Base-by-base conservation (phyloP, 2,888 invertebrate genomes). In the Phortica okadai region DNA sequence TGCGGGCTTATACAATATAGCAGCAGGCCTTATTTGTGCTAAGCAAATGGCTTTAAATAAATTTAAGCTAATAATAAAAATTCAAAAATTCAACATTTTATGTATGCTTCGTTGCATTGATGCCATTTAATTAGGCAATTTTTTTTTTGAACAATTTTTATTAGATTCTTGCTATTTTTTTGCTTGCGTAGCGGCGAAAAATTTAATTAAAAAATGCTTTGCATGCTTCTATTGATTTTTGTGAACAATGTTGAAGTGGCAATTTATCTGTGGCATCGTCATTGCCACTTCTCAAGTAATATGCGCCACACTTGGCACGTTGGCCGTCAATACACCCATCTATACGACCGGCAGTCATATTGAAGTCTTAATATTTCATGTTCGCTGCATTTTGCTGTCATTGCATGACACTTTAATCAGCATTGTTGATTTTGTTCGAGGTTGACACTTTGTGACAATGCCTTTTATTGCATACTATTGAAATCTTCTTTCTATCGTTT, bases 321-420 rank as follows among this genome's bases (percentile, higher is more conserved):
- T 33, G 33, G 50, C 50, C 50, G 50, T 50, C 50, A 8, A 45
- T 14, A 11, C 25, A 11, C 66, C 21, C 21, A 21, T 21, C 21
- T 21, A 21, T 21, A 25, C n/a, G 64, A 25, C 45, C 41, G 66
- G 16, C 7, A 42, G 50, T 6, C 54, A n/a, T 62, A 64, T 56
- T 78, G 76, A 72, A 11, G 25, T 67, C 74, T 75, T 80, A 78
- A 80, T 82, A 82, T 77, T 77, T 73, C 66, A 14, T 50, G 50
- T 33, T 33, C 45, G 16, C 14, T 54, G 50, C 50, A 72, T 72
- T 25, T 25, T 42, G 41, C 16, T 54, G 56, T n/a, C 33, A 33
- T 58, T 75, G 72, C 69, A 81, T 81, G 84, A 81, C 81, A 80
- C 76, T 77, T 80, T 78, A 81, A 83, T 83, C 79, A 76, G 50